Evolutionary conservation across 1,140 invertebrate genomes (phyloP), one percentile per base, ranked within the genome.

Genomic region (Coptotermes formosanus): DNA sequence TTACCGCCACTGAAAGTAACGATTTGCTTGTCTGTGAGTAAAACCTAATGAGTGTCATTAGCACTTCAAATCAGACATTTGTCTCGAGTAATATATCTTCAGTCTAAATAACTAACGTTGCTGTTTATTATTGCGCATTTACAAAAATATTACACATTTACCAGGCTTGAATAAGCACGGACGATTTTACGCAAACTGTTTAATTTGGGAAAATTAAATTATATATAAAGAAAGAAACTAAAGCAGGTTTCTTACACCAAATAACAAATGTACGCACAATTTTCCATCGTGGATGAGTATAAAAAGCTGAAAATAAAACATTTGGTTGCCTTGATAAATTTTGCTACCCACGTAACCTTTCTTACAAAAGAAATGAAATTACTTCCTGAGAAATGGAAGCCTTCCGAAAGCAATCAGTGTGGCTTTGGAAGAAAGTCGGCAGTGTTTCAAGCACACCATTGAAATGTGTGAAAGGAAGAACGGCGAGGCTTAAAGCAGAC

Each of bases 321-420:
- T 75, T 75, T 30, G 25, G n/a, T n/a, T 75, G 64, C n/a, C 64
- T n/a, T 55, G 52, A 55, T 4, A 55, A 55, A 21, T 16, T 55
- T 55, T 55, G 4, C 64, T n/a, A 30, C 64, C 64, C 64, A 75
- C 64, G 64, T 75, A 75, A 30, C 64, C 4, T 30, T 75, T 64
- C 25, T 75, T 75, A 30, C 25, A 75, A 75, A 11, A 75, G 64
- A 75, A 30, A 30, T 0, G 30, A 30, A 75, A 75, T 75, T 75
- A 30, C 64, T 75, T 75, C 64, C n/a, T 14, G 25, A 75, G 64
- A 75, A 75, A 75, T 2, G 64, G 64, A 75, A 75, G n/a, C 64
- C 64, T 75, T 75, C 64, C 25, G 64, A 75, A 75, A 75, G 64
- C 64, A 75, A 75, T 75, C 64, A 75, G 9, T n/a, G n/a, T 30